Evolutionary conservation across 2,888 invertebrate genomes (phyloP).

Genomic region (Papilio protenor): DNA sequence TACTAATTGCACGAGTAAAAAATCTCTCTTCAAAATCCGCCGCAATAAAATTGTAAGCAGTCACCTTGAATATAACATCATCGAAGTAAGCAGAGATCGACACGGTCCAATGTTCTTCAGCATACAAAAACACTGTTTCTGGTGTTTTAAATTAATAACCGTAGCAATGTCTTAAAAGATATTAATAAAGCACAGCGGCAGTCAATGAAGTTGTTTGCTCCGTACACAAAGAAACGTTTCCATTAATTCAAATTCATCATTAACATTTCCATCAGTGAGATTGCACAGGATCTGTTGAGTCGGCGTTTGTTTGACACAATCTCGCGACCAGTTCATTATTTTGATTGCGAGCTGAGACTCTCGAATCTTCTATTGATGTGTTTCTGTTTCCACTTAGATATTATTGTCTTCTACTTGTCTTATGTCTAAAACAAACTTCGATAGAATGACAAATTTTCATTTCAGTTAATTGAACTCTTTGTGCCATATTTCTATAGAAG

Average conservation of each 20-base stretch:
- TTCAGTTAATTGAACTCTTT: neutral
- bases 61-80: neutral
- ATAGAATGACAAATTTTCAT: neutral
- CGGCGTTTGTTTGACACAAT: neutral
- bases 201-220: neutral
- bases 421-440: neutral
- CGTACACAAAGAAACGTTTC: constrained; percentile 9
- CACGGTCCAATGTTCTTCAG: neutral
- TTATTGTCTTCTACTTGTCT: neutral
- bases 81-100: neutral
- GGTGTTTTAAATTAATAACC: neutral
- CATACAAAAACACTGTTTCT: neutral
- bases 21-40: neutral
- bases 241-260: constrained; percentile 17
- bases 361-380: constrained; percentile 7
- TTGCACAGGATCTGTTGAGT: neutral
- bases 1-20: neutral
- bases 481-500: neutral
- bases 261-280: constrained; percentile 7
- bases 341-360: neutral
- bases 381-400: neutral
- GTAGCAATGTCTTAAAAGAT: neutral
- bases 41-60: neutral
- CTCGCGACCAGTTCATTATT: neutral
- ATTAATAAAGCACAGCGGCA: neutral